These are phyloP conservation scores for Epizoanthus rinbou DNA, from an alignment of 92 coral and sea anemone genomes.

Conservation along the genomic window DNA sequence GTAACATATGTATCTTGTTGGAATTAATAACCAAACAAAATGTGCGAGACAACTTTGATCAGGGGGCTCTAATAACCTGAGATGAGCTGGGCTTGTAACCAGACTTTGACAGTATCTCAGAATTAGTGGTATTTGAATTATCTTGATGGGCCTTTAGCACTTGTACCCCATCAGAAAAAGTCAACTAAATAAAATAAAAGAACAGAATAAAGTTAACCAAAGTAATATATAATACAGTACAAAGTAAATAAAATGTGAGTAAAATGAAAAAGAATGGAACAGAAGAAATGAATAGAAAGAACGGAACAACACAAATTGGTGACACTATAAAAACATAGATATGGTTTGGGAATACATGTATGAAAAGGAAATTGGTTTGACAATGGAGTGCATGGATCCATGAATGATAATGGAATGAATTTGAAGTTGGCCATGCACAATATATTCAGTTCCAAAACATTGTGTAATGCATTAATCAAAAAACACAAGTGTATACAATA, in stretches of 20 bases:
- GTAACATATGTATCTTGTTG: no score
- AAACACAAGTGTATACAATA: background rate
- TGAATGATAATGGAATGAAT: background rate
- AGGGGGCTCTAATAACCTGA: no score
- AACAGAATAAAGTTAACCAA: constrained; percentile 19
- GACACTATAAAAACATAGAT: no score
- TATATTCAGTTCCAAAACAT: background rate
- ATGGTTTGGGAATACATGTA: background rate
- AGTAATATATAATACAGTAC: background rate
- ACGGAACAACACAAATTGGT: no score
- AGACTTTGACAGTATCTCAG: no score
- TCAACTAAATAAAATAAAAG: constrained; percentile 17
- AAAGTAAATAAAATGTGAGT: background rate
- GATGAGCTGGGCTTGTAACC: no score
- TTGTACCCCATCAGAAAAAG: constrained; percentile 28
- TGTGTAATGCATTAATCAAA: background rate
- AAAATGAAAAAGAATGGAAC: background rate
- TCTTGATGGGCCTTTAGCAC: constrained; percentile 38
- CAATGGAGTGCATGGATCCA: constrained; percentile 11
- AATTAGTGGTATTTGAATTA: constrained; percentile 9
- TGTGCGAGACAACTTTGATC: no score
- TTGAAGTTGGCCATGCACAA: background rate
- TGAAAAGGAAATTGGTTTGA: background rate
- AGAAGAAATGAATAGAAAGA: no score
- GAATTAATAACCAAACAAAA: no score